Conservation (phyloP, 2,888 invertebrate genomes). For the Drosophila monieri region DNA sequence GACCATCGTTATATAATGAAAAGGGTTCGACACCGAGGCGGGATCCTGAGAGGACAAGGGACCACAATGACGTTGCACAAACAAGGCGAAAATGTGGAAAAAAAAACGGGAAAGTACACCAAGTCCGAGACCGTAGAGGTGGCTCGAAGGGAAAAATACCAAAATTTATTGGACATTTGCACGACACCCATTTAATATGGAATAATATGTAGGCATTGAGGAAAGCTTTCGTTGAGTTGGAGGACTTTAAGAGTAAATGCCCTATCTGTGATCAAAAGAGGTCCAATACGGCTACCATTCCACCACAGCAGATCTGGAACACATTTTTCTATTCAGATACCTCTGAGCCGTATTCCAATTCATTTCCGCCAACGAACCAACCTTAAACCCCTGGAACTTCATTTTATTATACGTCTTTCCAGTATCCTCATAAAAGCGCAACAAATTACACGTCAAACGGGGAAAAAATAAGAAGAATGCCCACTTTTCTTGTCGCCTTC, state of each 20-base stretch:
- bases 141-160: constrained; percentile 72
- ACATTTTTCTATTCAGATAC: too few species aligned
- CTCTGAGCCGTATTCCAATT: too few species aligned
- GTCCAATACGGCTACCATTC: too few species aligned
- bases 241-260: neutral
- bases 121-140: constrained; percentile 48
- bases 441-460: constrained; percentile 74
- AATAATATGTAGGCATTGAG: neutral
- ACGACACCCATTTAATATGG: constrained; percentile 78
- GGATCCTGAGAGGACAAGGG: constrained; percentile 35
- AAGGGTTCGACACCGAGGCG: constrained; percentile 69
- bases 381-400: constrained; percentile 11
- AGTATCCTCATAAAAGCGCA: constrained; percentile 53
- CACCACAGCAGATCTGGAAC: too few species aligned
- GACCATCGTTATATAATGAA: constrained; percentile 57
- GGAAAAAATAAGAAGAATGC: constrained; percentile 5
- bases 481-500: constrained; percentile 17
- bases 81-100: constrained; percentile 4
- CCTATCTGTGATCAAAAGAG: neutral
- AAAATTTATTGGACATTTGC: constrained; percentile 82
- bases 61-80: constrained; percentile 54
- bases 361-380: constrained; percentile 22
- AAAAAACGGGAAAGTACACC: constrained; percentile 23
- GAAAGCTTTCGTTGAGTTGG: too few species aligned
- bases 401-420: neutral